Percentiles rank a stretch among this genome's conserved stretches.
Evolutionary conservation across 2,113 vertebrate species (phyloP).

Genomic region (Sciurus niger): DNA sequence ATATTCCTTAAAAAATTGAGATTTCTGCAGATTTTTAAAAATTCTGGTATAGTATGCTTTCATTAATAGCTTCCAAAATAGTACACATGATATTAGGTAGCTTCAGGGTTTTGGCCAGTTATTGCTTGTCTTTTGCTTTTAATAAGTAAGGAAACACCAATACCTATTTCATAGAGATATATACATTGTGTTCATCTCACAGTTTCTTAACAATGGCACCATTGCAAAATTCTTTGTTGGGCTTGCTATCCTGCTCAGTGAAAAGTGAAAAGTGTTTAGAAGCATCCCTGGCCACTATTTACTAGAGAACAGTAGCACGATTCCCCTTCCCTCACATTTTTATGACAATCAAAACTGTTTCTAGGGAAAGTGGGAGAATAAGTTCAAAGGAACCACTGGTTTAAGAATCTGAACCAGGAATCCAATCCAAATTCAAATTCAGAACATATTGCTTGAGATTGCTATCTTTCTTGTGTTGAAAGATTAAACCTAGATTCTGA

Average conservation of each 20-base stretch:
- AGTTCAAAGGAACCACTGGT: not conserved
- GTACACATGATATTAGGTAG: not conserved
- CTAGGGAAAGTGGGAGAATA: not conserved
- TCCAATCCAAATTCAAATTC: conserved; percentile 9
- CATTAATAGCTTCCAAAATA: not conserved
- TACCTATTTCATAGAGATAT: not conserved
- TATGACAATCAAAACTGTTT: not conserved
- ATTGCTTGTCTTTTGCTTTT: conserved; percentile 55
- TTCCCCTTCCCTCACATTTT: not conserved
- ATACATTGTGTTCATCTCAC: not conserved
- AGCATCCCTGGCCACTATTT: not conserved
- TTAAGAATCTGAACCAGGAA: conserved; percentile 37
- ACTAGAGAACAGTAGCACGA: not conserved
- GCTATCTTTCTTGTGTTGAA: not conserved
- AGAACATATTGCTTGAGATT: not conserved
- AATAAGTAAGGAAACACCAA: conserved; percentile 27
- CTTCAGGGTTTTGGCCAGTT: not conserved
- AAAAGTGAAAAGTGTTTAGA: not conserved
- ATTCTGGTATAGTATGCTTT: not conserved
- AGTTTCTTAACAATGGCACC: not conserved
- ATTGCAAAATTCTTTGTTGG: not conserved
- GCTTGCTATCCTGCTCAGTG: not conserved
- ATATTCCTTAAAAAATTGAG: not conserved
- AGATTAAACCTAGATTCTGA: not conserved
- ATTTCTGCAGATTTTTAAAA: not conserved